Conservation (phyloP, 2,113 vertebrate species). For the Nannobrachium achirus region DNA sequence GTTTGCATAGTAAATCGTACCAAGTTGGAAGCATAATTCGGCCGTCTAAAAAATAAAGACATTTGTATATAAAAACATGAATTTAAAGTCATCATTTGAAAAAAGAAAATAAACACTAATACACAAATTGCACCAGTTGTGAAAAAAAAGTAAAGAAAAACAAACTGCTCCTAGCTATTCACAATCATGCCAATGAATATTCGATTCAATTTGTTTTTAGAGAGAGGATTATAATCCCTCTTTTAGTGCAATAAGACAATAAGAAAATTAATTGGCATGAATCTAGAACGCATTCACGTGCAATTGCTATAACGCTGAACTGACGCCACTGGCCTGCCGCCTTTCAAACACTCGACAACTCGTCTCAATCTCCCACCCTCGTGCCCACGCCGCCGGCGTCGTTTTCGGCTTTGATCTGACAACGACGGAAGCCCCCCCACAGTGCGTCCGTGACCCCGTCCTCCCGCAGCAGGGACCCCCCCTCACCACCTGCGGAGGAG, state of each 20-base stretch:
- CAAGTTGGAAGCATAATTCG: slow-evolving; percentile 32
- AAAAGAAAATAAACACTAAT: slow-evolving; percentile 20
- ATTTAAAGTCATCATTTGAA: slow-evolving; percentile 36
- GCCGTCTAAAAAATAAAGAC: slow-evolving; percentile 14
- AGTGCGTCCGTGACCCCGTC: slow-evolving; percentile 54
- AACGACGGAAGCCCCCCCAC: slow-evolving; percentile 61
- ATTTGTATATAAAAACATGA: slow-evolving; percentile 11
- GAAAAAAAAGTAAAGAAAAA: slow-evolving; percentile 28
- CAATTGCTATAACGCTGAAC: slow-evolving; percentile 9
- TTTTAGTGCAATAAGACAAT: slow-evolving; percentile 38
- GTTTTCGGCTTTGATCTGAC: slow-evolving; percentile 57
- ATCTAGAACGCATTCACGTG: slow-evolving; percentile 13
- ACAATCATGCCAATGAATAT: slow-evolving; percentile 12
- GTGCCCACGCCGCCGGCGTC: slow-evolving; percentile 42
- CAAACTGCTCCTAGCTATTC: slow-evolving; percentile 6
- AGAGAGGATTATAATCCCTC: slow-evolving; percentile 20
- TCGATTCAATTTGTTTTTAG: neutral
- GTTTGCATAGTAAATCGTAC: slow-evolving; percentile 65
- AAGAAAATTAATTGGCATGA: slow-evolving; percentile 52
- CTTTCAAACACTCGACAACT: neutral
- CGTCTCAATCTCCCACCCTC: slow-evolving; percentile 52
- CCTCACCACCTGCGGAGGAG: slow-evolving; percentile 20
- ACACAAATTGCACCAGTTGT: slow-evolving; percentile 38
- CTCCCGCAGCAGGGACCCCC: slow-evolving; percentile 57
- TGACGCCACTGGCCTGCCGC: neutral